These are phyloP conservation scores for Xiphophorus maculatus DNA, from an alignment of 2,113 vertebrate species.

Conservation along the genomic window DNA sequence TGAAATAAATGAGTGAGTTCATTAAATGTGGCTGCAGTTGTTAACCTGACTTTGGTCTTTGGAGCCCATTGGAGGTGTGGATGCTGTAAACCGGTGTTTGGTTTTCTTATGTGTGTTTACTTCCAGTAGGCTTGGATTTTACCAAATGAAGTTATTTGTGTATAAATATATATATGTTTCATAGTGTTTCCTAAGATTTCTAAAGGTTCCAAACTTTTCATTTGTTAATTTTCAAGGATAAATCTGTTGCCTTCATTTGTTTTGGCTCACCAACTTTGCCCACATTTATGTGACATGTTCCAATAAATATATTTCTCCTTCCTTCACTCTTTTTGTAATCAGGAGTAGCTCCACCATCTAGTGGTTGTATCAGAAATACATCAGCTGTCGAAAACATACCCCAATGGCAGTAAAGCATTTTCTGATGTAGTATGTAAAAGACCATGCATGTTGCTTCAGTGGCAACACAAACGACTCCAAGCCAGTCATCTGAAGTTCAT, in stretches of 20 bases:
- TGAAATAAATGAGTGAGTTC: no score
- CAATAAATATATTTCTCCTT: slow-evolving; percentile 4
- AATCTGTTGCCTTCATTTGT: slow-evolving; percentile 13
- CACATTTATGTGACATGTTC: slow-evolving; percentile 9
- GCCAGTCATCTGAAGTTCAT: slow-evolving; percentile 70
- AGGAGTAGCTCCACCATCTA: slow-evolving; percentile 68
- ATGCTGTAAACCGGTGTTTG: no score
- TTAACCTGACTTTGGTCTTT: no score
- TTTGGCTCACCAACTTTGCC: slow-evolving; percentile 1
- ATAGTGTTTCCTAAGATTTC: not conserved
- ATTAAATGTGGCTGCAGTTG: no score
- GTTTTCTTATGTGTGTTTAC: no score
- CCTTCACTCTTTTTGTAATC: not conserved
- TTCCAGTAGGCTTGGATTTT: no score
- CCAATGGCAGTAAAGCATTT: slow-evolving; percentile 16
- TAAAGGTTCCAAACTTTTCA: not conserved
- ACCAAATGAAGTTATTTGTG: no score
- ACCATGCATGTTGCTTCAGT: slow-evolving; percentile 39
- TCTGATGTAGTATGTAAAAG: slow-evolving; percentile 35
- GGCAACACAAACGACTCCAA: slow-evolving; percentile 69
- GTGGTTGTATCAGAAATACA: slow-evolving; percentile 47
- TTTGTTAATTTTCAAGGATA: slow-evolving; percentile 1
- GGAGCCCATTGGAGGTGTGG: no score
- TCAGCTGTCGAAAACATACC: slow-evolving; percentile 7
- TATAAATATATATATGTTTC: no score